Percentiles rank a stretch among this genome's conserved stretches.
Evolutionary conservation across 1,140 invertebrate genomes (phyloP).

Genomic region (Zaprionus lachaisei): DNA sequence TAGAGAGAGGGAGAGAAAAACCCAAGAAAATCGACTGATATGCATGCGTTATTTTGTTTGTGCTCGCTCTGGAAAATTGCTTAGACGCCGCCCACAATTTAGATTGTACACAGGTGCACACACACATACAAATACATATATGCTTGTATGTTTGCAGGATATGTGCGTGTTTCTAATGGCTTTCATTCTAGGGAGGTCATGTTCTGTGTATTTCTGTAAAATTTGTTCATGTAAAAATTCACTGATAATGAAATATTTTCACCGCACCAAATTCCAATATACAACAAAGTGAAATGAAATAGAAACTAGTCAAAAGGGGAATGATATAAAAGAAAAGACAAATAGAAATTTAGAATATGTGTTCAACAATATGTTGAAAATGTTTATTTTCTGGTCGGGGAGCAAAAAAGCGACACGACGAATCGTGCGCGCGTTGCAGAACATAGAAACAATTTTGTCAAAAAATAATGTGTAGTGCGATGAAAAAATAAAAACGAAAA

Average conservation of each 20-base stretch:
- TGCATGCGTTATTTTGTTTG: slow-evolving; percentile 43
- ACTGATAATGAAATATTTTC: slow-evolving; percentile 50
- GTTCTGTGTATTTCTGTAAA: slow-evolving; percentile 16
- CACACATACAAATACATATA: not conserved
- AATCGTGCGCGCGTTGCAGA: slow-evolving; percentile 19
- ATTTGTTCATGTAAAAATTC: slow-evolving; percentile 30
- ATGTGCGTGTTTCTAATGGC: slow-evolving; percentile 49
- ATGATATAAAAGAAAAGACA: not conserved
- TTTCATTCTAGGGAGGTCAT: slow-evolving; percentile 35
- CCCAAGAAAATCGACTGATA: slow-evolving; percentile 33
- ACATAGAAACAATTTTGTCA: slow-evolving; percentile 49
- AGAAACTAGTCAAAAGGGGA: slow-evolving; percentile 8
- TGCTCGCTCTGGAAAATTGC: slow-evolving; percentile 38
- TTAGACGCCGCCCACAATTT: slow-evolving; percentile 16
- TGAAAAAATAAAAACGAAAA: slow-evolving; percentile 20
- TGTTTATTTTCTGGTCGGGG: slow-evolving; percentile 38
- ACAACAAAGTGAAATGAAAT: slow-evolving; percentile 39
- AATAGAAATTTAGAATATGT: slow-evolving; percentile 52
- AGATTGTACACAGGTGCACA: not conserved
- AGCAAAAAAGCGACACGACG: not conserved
- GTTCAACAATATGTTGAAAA: slow-evolving; percentile 62
- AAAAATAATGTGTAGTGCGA: slow-evolving; percentile 54
- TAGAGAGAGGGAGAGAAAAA: slow-evolving; percentile 31
- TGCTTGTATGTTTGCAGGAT: slow-evolving; percentile 25
- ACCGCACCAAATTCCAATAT: slow-evolving; percentile 29